Evolutionary conservation across 2,888 invertebrate species (phyloP).

Genomic region (Phorcus lineatus): DNA sequence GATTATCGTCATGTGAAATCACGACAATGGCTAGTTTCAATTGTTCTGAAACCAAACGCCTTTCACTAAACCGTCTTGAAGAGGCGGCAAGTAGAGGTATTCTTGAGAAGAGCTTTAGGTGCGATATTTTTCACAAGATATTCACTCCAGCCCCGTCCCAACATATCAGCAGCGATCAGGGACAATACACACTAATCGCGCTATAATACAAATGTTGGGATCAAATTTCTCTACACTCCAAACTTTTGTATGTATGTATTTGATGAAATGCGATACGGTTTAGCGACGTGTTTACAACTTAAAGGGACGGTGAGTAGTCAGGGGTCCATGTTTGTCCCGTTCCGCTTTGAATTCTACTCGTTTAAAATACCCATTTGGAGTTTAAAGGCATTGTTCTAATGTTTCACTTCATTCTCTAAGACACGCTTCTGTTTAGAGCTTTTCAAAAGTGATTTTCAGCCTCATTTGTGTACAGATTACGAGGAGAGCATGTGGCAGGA

Average conservation of each 20-base stretch:
- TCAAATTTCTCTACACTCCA: slow-evolving; percentile 4
- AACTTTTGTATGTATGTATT: background rate
- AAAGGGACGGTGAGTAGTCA: background rate
- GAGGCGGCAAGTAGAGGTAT: background rate
- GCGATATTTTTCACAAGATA: slow-evolving; percentile 1
- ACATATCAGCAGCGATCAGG: background rate
- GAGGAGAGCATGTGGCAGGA: background rate
- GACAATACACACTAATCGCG: background rate
- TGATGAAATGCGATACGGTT: slow-evolving; percentile 11
- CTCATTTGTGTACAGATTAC: background rate
- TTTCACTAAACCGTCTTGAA: background rate
- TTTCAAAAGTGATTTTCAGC: slow-evolving; percentile 4
- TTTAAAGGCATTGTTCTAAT: background rate
- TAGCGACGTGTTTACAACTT: background rate
- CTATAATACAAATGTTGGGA: background rate
- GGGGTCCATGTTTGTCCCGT: background rate
- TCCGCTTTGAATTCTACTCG: background rate
- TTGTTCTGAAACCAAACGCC: slow-evolving; percentile 16
- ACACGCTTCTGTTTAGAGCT: background rate
- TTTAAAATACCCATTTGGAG: background rate
- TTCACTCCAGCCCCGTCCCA: background rate
- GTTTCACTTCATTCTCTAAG: background rate
- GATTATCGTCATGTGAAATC: slow-evolving; percentile 8
- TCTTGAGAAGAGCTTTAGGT: background rate
- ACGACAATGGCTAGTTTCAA: slow-evolving; percentile 19